Percentiles rank a stretch among this genome's conserved stretches.
phyloP scores from a whole-genome alignment of 2,113 vertebrate species.

The Pygoscelis adeliae region DNA sequence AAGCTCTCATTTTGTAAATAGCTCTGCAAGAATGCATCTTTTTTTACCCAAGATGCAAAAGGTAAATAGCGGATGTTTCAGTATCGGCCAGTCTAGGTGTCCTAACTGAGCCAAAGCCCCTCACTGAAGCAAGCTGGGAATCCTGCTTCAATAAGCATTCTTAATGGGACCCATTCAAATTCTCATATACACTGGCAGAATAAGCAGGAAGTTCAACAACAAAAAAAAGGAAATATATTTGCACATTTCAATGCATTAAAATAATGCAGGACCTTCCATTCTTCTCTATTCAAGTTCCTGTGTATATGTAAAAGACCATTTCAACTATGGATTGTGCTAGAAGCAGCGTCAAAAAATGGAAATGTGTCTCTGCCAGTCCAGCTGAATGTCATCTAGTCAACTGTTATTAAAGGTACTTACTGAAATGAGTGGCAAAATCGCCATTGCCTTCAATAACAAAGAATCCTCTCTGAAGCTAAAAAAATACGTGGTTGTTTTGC shows the following conservation, averaged over 20 bases:
- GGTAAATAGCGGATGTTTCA: neutral
- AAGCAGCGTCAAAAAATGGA: neutral
- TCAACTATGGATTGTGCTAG: neutral
- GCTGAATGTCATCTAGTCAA: neutral
- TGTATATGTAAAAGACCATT: neutral
- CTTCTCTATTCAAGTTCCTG: neutral
- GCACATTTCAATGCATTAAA: neutral
- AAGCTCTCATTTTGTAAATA: neutral
- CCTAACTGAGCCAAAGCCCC: neutral
- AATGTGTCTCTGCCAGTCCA: neutral
- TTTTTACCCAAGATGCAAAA: neutral
- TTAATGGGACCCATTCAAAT: neutral
- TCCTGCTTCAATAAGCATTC: neutral
- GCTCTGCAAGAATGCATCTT: neutral
- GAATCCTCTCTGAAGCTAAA: neutral
- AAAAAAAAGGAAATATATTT: neutral
- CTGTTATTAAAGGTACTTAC: neutral
- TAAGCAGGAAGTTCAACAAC: neutral
- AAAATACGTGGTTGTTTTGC: neutral
- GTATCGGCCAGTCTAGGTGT: neutral
- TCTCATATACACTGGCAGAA: neutral
- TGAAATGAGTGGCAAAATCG: neutral
- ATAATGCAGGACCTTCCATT: neutral
- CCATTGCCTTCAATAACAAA: neutral
- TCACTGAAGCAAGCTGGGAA: neutral